Base-by-base conservation (phyloP, 2,888 invertebrate genomes). In the Pollenia griseotomentosa region DNA sequence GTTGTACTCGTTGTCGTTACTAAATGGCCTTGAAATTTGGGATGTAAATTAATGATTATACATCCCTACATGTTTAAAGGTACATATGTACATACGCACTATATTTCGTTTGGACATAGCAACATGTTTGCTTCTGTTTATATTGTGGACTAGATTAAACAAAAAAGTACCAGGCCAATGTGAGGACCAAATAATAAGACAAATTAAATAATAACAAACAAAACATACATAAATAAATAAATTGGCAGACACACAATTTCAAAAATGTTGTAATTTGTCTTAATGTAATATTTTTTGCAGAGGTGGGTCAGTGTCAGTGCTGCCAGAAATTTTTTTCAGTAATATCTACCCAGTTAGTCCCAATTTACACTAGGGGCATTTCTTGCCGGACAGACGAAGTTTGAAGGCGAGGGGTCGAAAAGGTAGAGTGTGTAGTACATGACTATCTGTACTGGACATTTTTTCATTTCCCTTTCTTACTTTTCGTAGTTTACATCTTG, bases 201-300 rank as follows among this genome's bases (percentile, higher is more conserved):
- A 53, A 70, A 71, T 68, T n/a, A 46, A 23, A 55, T 57, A 71
- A 59, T 66, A 46, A 78, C 16, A 57, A 42, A n/a, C 11, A 42
- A 23, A 53, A 42, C 16, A 63, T 9, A 63, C 33, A 33, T 23
- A 46, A 46, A 71, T 73, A 40, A 66, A 66, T 71, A 51, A 83
- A 75, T 86, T 86, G 80, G 83, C 86, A 86, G 77, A 83, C 66
- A 71, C 71, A 61, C 10, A 70, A 66, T 83, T 83, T 75, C 59
- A 46, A 71, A 78, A 71, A 73, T 63, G 46, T 46, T 85, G 65
- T 53, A 82, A 85, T 68, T 82, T 80, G 79, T 66, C 77, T 82
- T 78, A 51, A 33, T 81, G 75, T 57, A 48, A 48, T 73, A 53
- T 74, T 65, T 77, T 63, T 81, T 66, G 57, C 65, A 53, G n/a